Evolutionary conservation across 1,140 invertebrate species (phyloP).

Genomic region (Trigoniulus corallinus): DNA sequence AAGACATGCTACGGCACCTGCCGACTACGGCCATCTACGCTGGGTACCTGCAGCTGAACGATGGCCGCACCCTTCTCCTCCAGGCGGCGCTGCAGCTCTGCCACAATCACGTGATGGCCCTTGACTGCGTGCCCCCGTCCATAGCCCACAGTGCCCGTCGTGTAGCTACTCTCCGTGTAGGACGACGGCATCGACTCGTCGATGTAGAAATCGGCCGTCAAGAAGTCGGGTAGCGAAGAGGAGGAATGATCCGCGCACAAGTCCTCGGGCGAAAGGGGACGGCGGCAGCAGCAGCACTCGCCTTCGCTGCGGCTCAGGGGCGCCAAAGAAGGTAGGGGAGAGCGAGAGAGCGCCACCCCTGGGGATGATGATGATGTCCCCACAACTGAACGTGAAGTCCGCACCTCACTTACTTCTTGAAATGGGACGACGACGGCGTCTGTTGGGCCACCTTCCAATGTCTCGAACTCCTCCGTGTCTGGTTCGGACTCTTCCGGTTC

Average conservation of each 20-base stretch:
- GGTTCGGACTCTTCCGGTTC: slow-evolving; percentile 54
- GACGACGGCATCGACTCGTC: slow-evolving; percentile 49
- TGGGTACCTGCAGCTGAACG: slow-evolving; percentile 45
- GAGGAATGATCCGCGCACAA: too few species aligned
- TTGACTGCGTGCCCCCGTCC: slow-evolving; percentile 6
- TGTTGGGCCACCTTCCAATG: slow-evolving; percentile 27
- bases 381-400: too few species aligned
- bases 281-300: slow-evolving; percentile 16
- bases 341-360: too few species aligned
- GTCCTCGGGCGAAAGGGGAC: slow-evolving; percentile 22
- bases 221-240: slow-evolving; percentile 45
- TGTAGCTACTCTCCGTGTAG: slow-evolving; percentile 21
- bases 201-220: slow-evolving; percentile 66
- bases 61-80: slow-evolving; percentile 38
- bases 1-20: too few species aligned
- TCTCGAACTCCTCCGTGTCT: slow-evolving; percentile 66
- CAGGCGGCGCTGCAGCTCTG: slow-evolving; percentile 20
- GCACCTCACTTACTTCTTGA: too few species aligned
- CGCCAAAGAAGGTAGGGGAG: slow-evolving; percentile 18
- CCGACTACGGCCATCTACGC: too few species aligned
- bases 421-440: not conserved
- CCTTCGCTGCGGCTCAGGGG: slow-evolving; percentile 21
- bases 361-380: too few species aligned
- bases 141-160: slow-evolving; percentile 9
- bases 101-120: slow-evolving; percentile 16